These are phyloP conservation scores for Scopus umbretta DNA, from an alignment of 2,113 vertebrate species.

Conservation along the genomic window DNA sequence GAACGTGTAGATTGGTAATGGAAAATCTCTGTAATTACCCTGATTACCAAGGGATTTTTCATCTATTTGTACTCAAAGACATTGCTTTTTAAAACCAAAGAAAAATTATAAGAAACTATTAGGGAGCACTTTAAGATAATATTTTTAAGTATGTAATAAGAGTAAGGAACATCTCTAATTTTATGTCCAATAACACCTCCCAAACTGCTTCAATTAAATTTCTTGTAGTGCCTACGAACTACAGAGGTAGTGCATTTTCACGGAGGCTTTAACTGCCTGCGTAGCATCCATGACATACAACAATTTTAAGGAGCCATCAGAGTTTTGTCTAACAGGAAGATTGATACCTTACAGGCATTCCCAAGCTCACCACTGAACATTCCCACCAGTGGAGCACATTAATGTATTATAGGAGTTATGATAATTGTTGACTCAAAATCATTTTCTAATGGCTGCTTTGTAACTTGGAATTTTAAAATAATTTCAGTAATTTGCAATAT, in stretches of 20 bases:
- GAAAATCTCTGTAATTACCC: slow-evolving; percentile 44
- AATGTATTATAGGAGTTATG: neutral
- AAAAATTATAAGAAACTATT: slow-evolving; percentile 29
- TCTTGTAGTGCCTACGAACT: neutral
- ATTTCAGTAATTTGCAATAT: neutral
- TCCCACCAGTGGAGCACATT: neutral
- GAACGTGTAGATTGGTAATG: neutral
- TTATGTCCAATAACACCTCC: slow-evolving; percentile 9
- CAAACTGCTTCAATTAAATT: slow-evolving; percentile 16
- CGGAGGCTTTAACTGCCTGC: neutral
- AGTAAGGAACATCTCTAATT: slow-evolving; percentile 24
- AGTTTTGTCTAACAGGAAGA: neutral
- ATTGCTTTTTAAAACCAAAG: neutral
- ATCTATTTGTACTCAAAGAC: neutral
- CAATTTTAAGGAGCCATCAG: neutral
- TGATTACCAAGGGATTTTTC: slow-evolving; percentile 2
- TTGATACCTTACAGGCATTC: neutral
- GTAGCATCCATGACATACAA: neutral
- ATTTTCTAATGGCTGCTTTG: neutral
- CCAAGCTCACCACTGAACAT: neutral
- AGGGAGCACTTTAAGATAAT: slow-evolving; percentile 12
- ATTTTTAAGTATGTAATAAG: slow-evolving; percentile 41
- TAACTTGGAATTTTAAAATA: neutral
- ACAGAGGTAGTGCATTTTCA: neutral
- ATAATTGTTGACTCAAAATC: neutral